phyloP scores from a whole-genome alignment of 2,797 vertebrate genomes.

The Odontamblyopus lacepedii region DNA sequence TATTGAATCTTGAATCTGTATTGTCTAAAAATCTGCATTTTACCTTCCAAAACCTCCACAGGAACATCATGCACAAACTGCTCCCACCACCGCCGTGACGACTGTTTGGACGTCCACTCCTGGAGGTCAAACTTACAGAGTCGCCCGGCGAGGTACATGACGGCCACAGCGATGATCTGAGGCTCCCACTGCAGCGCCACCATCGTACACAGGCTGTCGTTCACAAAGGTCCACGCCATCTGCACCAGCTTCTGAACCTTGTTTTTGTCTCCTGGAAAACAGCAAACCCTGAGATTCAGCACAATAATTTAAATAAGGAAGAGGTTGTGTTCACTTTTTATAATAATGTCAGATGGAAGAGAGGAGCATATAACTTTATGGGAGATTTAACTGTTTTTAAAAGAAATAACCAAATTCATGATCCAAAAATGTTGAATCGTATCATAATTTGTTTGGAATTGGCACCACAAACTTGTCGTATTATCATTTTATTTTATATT shows the following conservation, averaged over 20 bases:
- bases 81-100: conserved; percentile 92
- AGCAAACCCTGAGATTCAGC: not conserved
- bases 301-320: no score
- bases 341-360: no score
- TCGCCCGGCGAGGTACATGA: conserved; percentile 92
- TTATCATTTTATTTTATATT: no score
- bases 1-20: no score
- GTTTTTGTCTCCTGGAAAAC: conserved; percentile 85
- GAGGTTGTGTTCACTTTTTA: no score
- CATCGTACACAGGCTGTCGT: conserved; percentile 92
- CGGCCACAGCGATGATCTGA: conserved; percentile 92
- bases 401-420: no score
- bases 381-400: no score
- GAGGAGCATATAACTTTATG: no score
- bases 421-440: no score
- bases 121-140: conserved; percentile 93
- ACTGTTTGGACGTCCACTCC: conserved; percentile 91
- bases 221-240: conserved; percentile 94
- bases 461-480: no score
- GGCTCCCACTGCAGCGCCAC: conserved; percentile 93
- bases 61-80: conserved; percentile 94
- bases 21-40: no score
- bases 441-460: no score
- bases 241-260: conserved; percentile 90
- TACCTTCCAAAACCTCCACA: conserved; percentile 91